Evolutionary conservation across 2,113 vertebrate genomes (phyloP), one percentile per base, ranked within the genome.

Genomic region (Nycticebus coucang): DNA sequence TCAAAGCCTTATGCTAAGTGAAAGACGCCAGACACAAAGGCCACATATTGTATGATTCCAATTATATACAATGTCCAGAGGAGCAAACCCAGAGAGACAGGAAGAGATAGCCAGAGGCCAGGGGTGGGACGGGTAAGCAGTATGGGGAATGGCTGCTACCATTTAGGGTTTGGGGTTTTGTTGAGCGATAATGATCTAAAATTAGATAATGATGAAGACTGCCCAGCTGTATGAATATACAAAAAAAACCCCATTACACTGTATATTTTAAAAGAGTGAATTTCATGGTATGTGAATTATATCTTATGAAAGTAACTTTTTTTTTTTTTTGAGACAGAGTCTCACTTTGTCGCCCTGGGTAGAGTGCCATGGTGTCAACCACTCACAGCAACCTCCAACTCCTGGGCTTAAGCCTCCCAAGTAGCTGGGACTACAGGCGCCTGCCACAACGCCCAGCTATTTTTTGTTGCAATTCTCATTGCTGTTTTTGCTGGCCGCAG

Each of bases 211-310:
- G 71, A 21, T 79, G 35, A 82, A 19, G 22, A 17, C 4, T 64
- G 45, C 26, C 45, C 14, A 55, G 26, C 90, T 68, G 2, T 68
- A 28, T 80, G 71, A 69, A 66, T 28, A 92, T 7, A 41, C 35
- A 35, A 75, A 92, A 92, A 37, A 60, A 37, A 60, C 37, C 41
- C 35, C 24, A 74, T 8, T 59, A 50, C 93, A 37, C 35, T 37
- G 10, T 50, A 50, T 15, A 41, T 1, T 72, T 83, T 71, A 60
- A 74, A 66, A 86, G 15, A 37, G 57, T 41, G 13, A 59, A 50
- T 94, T 86, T 92, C 41, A 86, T 71, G n/a, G 74, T 87, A 7
- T 15, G 3, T 77, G 89, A 87, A 87, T 79, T 94, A 55, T 28
- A 50, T 13, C 75, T 90, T 87, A 82, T 59, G 35, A 78, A 89